A percentile compares a stretch with the other conserved stretches of the same genome.
phyloP scores from a whole-genome alignment of 2,113 vertebrate species.

The Cinclus mexicanus region DNA sequence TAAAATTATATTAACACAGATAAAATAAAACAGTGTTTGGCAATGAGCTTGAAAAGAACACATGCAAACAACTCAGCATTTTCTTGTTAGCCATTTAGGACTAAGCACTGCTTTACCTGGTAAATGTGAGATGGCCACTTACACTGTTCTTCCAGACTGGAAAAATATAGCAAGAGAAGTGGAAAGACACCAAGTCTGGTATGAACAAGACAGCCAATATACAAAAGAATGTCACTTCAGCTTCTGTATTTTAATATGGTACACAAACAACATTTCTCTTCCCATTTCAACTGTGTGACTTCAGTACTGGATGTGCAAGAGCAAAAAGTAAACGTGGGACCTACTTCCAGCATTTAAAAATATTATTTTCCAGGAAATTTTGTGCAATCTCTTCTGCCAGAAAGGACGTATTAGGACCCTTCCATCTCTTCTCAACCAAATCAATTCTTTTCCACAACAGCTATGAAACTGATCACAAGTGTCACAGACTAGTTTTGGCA shows the following conservation, averaged over 20 bases:
- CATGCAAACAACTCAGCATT: not conserved
- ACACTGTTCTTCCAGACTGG: not conserved
- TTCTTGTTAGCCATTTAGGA: not conserved
- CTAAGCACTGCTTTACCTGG: not conserved
- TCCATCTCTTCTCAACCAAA: not conserved
- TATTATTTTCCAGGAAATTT: not conserved
- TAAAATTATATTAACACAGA: not conserved
- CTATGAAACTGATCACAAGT: not conserved
- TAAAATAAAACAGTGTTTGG: not conserved
- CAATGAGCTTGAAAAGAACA: not conserved
- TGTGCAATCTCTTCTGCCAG: not conserved
- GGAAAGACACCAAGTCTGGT: not conserved
- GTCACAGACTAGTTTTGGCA: not conserved
- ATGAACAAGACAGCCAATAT: not conserved
- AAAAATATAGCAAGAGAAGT: not conserved
- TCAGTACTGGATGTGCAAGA: not conserved
- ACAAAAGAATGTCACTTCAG: not conserved
- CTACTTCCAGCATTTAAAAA: not conserved
- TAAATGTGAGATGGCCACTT: not conserved
- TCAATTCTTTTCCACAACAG: not conserved
- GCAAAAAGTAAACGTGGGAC: not conserved
- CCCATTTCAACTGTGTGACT: fast-evolving
- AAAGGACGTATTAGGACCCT: fast-evolving
- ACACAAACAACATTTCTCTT: not conserved
- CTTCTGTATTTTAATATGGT: not conserved